Evolutionary conservation across 1,140 invertebrate genomes (phyloP), one percentile per base, ranked within the genome.

Genomic region (Apis dorsata): DNA sequence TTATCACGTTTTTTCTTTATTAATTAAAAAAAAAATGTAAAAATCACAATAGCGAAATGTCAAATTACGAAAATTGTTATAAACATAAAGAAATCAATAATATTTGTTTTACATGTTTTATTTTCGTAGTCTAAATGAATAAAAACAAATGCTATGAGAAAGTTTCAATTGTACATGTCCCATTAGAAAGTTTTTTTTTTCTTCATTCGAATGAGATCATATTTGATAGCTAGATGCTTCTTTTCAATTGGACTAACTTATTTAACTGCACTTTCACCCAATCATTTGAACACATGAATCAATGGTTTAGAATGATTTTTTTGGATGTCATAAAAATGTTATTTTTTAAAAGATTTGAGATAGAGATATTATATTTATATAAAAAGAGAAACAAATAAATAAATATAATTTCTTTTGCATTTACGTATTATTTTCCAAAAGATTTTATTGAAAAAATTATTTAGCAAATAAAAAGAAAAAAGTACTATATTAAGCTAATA

Each of bases 111-210:
- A 44, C 15, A 62, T 24, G 12, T 28, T 65, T 65, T 28, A 68
- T 66, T 12, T 13, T 11, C 19, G 21, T 79, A 76, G 55, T 62
- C 63, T 17, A 81, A 59, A 59, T 55, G 53, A 60, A 86, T 24
- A 68, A 79, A 86, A 86, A 86, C 34, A 78, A 65, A 65, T 55
- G 34, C 15, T 77, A 49, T 60, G 85, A 86, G 85, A 88, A 79
- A 24, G 21, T 66, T 65, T 85, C 70, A 65, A 79, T 89, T 68
- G 62, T 66, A 71, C 63, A 53, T 71, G 75, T 75, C 59, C 80
- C 78, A 73, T 49, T 86, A 87, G 81, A 87, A 87, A 87, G 85
- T 87, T 80, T 81, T 72, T 72, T 59, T 70, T 86, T 83, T 65
- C 65, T 75, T 76, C 62, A 28, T 51, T 59, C 62, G 53, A 69